phyloP scores from a whole-genome alignment of 2,888 invertebrate genomes.

The Eupithecia vulgata region DNA sequence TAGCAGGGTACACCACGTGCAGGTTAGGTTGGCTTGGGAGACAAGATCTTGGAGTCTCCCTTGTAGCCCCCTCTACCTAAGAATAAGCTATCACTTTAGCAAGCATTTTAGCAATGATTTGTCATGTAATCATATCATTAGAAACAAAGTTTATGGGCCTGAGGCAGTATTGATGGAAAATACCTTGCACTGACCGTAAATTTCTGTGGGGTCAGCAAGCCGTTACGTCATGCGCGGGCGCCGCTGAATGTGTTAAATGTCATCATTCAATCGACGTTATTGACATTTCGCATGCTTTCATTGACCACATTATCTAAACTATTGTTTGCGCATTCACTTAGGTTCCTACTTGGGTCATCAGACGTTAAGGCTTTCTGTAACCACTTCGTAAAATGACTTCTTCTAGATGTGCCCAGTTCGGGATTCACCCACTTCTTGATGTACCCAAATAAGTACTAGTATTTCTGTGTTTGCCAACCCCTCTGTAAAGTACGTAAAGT shows the following conservation, averaged over 20 bases:
- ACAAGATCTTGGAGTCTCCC: no score
- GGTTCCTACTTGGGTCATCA: background rate
- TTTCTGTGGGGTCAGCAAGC: background rate
- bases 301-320: background rate
- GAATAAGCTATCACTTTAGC: background rate
- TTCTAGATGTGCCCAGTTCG: no score
- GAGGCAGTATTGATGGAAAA: background rate
- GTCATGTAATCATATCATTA: background rate
- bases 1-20: no score
- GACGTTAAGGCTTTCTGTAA: background rate
- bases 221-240: conserved; percentile 12
- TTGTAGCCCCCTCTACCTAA: no score
- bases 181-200: background rate
- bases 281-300: conserved; percentile 23
- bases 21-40: no score
- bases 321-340: background rate
- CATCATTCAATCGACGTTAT: conserved; percentile 26
- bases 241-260: conserved; percentile 11
- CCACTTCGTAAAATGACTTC: no score
- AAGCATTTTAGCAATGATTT: background rate
- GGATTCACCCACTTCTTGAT: no score
- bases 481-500: no score
- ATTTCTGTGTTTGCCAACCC: no score
- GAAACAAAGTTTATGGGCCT: background rate
- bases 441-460: no score